These are phyloP conservation scores for Eurytoma californica DNA, from an alignment of 2,888 invertebrate species.

Conservation along the genomic window DNA sequence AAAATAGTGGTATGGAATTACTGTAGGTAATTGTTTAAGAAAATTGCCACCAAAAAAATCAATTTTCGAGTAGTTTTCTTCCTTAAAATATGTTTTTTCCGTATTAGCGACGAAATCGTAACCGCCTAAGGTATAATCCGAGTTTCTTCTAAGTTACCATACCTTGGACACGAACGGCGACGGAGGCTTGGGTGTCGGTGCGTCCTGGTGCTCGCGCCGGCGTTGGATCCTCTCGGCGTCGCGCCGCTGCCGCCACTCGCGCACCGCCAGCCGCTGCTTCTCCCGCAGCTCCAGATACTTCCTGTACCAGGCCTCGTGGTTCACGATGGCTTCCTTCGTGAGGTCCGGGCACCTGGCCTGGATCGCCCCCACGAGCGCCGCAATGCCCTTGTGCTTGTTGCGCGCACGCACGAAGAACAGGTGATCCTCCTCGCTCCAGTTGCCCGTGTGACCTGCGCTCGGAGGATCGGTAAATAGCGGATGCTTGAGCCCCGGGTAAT, in stretches of 20 bases:
- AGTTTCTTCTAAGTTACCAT: background rate
- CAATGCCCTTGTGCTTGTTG: slow-evolving; percentile 62
- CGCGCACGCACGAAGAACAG: slow-evolving; percentile 66
- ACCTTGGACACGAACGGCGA: background rate
- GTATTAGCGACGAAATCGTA: too few species aligned
- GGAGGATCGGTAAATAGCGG: background rate
- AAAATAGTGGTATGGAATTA: too few species aligned
- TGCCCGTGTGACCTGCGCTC: slow-evolving; percentile 67
- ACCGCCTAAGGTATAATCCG: too few species aligned
- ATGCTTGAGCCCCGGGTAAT: too few species aligned
- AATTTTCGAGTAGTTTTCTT: too few species aligned
- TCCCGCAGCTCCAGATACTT: slow-evolving; percentile 74
- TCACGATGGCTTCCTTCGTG: slow-evolving; percentile 71
- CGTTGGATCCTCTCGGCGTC: background rate
- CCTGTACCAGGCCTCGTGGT: slow-evolving; percentile 77
- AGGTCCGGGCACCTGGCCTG: slow-evolving; percentile 69
- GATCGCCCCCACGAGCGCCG: slow-evolving; percentile 64
- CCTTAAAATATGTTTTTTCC: too few species aligned
- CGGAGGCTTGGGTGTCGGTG: background rate
- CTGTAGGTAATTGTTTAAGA: too few species aligned
- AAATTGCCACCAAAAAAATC: too few species aligned
- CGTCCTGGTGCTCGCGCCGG: background rate
- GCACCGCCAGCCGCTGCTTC: slow-evolving; percentile 73
- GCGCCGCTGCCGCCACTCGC: slow-evolving; percentile 74
- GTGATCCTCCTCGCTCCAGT: slow-evolving; percentile 71